These are phyloP conservation scores for Phyto melanocephala DNA, from an alignment of 2,888 invertebrate genomes.

Conservation along the genomic window DNA sequence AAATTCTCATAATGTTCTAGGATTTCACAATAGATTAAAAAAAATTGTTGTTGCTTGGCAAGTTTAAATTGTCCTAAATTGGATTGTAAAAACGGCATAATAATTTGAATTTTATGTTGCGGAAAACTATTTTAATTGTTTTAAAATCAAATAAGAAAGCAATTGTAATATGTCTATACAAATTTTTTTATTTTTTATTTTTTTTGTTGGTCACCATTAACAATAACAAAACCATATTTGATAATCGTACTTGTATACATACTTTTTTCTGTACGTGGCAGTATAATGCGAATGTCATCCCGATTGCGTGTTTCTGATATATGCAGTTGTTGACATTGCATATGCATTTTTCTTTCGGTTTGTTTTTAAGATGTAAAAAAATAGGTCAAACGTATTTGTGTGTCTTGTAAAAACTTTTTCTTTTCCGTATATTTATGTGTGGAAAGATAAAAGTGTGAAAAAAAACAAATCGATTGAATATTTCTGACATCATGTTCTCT, in stretches of 20 bases:
- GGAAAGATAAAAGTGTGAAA: no score
- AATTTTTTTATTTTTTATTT: not conserved
- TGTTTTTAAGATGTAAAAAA: not conserved
- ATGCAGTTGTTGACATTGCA: constrained; percentile 3
- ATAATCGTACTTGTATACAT: not conserved
- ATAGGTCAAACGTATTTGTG: constrained; percentile 21
- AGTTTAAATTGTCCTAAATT: no score
- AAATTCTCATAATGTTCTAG: no score
- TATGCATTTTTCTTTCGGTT: not conserved
- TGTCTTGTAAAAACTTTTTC: not conserved
- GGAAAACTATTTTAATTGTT: no score
- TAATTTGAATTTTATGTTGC: no score
- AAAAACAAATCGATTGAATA: no score
- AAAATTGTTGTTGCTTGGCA: no score
- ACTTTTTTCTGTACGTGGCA: not conserved
- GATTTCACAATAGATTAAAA: no score
- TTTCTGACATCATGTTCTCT: no score
- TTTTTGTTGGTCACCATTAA: not conserved
- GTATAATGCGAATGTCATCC: constrained; percentile 3
- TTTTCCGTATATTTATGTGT: constrained; percentile 23
- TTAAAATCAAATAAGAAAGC: no score
- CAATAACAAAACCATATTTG: not conserved
- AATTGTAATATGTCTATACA: no score
- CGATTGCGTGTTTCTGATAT: constrained; percentile 11
- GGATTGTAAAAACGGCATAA: no score